Base-by-base conservation (phyloP, 1,140 invertebrate genomes). In the Drosophila equinoxialis region DNA sequence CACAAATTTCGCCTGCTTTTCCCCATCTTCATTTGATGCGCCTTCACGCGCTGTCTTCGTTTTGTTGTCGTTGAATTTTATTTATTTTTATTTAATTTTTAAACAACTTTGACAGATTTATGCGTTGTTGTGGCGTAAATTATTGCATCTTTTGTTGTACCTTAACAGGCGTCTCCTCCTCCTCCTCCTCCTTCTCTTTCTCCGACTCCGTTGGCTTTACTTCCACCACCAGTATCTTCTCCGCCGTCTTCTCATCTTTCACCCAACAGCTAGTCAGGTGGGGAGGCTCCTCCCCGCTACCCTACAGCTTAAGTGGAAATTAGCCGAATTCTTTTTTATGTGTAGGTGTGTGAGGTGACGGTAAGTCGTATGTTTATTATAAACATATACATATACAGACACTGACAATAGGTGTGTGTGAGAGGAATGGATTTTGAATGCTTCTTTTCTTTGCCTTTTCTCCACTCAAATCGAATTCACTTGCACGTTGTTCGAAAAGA, bases 11-110 rank as follows among this genome's bases (percentile, higher is more conserved):
- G 14, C 20, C 39, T 14, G 35, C 48, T 42, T 33, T 30, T 23
- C 35, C 4, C 20, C 35, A 17, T 14, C 33, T 37, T 20, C 74
- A 54, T 69, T 76, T 72, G 79, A 67, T 77, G 77, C 77, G 79
- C 65, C 62, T 77, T 67, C 76, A 81, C 74, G 79, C 79, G 45
- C 3, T 48, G 67, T 65, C 70, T 74, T 81, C 73, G 62, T 82
- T 48, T 48, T 48, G 45, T 48, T 48, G 45, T 48, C 72, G 51
- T 51, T 74, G 74, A 67, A 68, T 81, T 82, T 82, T 82, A 81
- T 82, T 82, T 82, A 82, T 82, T 75, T 82, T 81, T 82, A 82
- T 82, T 82, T 82, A 78, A 82, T 82, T 82, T 82, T 82, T 82
- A 78, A 82, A 65, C 80, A 82, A 82, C 80, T 82, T 82, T 82